Evolutionary conservation across 2,797 vertebrate species (phyloP), one percentile per base, ranked within the genome.

Genomic region (Uromys caudimaculatus): DNA sequence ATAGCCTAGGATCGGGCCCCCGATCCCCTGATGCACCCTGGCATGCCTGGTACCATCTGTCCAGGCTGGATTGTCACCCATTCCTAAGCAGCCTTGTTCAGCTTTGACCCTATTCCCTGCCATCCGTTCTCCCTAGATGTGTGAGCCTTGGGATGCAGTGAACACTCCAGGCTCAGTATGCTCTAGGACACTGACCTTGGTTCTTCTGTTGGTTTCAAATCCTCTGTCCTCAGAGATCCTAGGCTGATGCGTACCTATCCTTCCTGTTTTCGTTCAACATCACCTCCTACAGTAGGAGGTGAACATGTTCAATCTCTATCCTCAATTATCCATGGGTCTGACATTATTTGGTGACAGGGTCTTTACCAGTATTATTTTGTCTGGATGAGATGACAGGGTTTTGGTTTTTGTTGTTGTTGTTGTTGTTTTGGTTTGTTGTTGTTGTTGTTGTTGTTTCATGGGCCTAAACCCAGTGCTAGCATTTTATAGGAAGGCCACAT

Each of bases 1-100:
- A 52, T n/a, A 77, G 47, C 35, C 2, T 0, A 0, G 17, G 8
- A 9, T 6, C 8, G 0, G 21, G 35, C 23, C n/a, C 21, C 62
- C 19, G 64, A 14, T 44, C 23, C n/a, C 21, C 62, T 24, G 56
- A 19, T n/a, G 4, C 11, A 35, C 14, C 11, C 38, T 38, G 23
- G 35, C 23, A 54, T 71, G 23, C 44, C 35, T 7, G 23, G 35
- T 8, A 54, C 50, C 13, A 17, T 54, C 76, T n/a, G 16, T 23
- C 60, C n/a, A 41, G 52, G 75, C 5, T 27, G 0, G 21, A 2
- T 29, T 60, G 54, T 35, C 47, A 35, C 13, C 75, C 23, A 60
- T 17, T 10, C 29, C 23, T 24, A 24, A 64, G 77, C 23, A 60
- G n/a, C 13, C 47, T 64, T 35, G 83, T 56, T 58, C 3, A 4